Evolutionary conservation across 2,888 invertebrate genomes (phyloP).

Genomic region (Marasmarcha lunaedactyla): DNA sequence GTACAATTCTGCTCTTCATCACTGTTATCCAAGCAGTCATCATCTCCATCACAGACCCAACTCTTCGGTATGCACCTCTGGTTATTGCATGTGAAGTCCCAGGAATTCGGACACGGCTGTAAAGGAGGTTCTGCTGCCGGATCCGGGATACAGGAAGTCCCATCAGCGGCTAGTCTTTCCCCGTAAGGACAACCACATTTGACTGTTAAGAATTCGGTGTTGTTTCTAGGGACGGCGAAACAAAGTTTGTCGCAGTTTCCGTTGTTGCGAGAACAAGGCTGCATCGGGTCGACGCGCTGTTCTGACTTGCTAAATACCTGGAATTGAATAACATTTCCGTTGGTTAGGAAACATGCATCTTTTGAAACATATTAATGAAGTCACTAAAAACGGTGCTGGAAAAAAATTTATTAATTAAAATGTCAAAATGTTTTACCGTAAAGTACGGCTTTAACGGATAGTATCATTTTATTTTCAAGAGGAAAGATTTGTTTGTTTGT

Average conservation of each 20-base stretch:
- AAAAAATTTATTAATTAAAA: no score
- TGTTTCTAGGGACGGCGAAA: conserved; percentile 85
- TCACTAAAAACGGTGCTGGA: no score
- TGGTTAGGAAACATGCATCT: no score
- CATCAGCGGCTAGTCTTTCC: conserved; percentile 81
- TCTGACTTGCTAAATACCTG: conserved; percentile 80
- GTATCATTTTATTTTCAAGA: no score
- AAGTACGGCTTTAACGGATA: no score
- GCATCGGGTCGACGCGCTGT: conserved; percentile 77
- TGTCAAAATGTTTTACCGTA: no score
- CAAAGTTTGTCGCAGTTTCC: conserved; percentile 96
- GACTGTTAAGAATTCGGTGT: conserved; percentile 65
- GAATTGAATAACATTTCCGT: no score
- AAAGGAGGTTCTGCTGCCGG: conserved; percentile 89
- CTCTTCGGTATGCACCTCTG: conserved; percentile 92
- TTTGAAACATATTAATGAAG: no score
- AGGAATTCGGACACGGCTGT: conserved; percentile 89
- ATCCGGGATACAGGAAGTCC: conserved; percentile 79
- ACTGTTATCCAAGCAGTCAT: conserved; percentile 95
- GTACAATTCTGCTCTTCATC: conserved; percentile 96
- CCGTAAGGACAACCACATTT: conserved; percentile 95
- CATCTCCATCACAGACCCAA: conserved; percentile 97
- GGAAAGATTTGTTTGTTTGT: no score
- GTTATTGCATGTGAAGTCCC: conserved; percentile 95
- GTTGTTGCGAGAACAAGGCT: conserved; percentile 87